phyloP scores from a whole-genome alignment of 1,140 invertebrate genomes.

The Aphelenchoides avenae region DNA sequence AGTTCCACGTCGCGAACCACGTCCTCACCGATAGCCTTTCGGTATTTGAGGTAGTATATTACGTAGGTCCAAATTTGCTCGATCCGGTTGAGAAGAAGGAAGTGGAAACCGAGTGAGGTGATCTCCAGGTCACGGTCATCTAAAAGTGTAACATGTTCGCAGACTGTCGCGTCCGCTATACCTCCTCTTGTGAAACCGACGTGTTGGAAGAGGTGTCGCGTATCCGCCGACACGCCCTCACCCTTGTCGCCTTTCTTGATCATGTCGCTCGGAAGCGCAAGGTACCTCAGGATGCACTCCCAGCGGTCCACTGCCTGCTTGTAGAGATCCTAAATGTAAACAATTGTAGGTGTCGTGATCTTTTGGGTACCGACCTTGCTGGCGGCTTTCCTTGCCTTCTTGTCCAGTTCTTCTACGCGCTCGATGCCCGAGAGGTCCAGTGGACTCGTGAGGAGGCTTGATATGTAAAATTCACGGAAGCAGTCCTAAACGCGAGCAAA shows the following conservation, averaged over 20 bases:
- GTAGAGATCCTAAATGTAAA: no score
- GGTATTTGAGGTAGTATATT: conserved; percentile 34
- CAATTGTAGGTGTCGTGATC: no score
- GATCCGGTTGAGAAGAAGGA: conserved; percentile 28
- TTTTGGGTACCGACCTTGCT: no score
- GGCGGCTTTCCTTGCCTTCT: conserved; percentile 36
- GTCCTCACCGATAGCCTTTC: conserved; percentile 9
- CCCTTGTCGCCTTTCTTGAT: background rate
- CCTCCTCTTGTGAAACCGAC: conserved; percentile 36
- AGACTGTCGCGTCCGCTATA: conserved; percentile 6
- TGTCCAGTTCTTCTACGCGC: conserved; percentile 12
- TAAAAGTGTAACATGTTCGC: conserved; percentile 22
- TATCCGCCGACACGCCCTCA: conserved; percentile 29
- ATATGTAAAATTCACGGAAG: conserved; percentile 42
- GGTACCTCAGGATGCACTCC: conserved; percentile 41
- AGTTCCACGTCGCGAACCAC: conserved; percentile 27
- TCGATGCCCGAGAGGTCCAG: conserved; percentile 23
- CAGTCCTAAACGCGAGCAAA: conserved; percentile 17
- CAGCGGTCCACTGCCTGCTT: conserved; percentile 36
- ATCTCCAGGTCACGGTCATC: conserved; percentile 22
- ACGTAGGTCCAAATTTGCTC: conserved; percentile 49
- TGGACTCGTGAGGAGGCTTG: conserved; percentile 26
- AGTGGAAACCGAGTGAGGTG: conserved; percentile 39
- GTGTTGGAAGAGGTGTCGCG: conserved; percentile 31
- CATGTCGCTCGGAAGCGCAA: conserved; percentile 37